Base-by-base conservation (phyloP, 2,797 vertebrate genomes). In the Malurus leucopterus region DNA sequence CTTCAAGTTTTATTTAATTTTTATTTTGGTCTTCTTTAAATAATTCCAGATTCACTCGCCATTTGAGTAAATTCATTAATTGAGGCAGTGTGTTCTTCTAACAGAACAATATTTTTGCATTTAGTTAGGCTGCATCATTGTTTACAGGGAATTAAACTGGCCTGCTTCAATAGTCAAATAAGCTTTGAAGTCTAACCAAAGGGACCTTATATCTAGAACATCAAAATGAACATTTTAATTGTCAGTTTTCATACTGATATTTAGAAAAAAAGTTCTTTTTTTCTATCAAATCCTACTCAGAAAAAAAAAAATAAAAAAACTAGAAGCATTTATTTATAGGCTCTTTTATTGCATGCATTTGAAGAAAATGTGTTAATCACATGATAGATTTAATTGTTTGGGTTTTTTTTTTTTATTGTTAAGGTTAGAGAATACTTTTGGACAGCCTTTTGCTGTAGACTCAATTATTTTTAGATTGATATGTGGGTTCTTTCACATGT, bases 371-470 rank as follows among this genome's bases (percentile, higher is more conserved):
- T 50, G 3, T 68, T 54, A 84, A 90, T 30, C 26, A 27, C 26
- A 19, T 59, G 65, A 36, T 50, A 65, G 4, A 26, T 54, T n/a
- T 46, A 49, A 32, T 18, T 73, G 4, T 57, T 50, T 40, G 8
- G 2, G 0, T 3, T 54, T 36, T 0, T 3, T 54, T 34, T 65
- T 64, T 71, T n/a, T 8, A 20, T 61, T 70, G 30, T 55, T 57
- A 63, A 70, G 40, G 61, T 58, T n/a, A 74, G 36, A 38, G 12
- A 65, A 70, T 61, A 11, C 7, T 68, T 61, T 18, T 69, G 47
- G 32, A 38, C 19, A 73, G n/a, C 8, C 23, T 84, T 84, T 88
- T 85, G 43, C 46, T 63, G 13, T 38, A 69, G 27, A 67, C 22
- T 32, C 22, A 78, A 8, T 70, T 15, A 43, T 61, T 87, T 86